Percentiles rank a stretch among this genome's conserved stretches.
Conservation (phyloP, 2,797 vertebrate species). For the Paguma larvata region DNA sequence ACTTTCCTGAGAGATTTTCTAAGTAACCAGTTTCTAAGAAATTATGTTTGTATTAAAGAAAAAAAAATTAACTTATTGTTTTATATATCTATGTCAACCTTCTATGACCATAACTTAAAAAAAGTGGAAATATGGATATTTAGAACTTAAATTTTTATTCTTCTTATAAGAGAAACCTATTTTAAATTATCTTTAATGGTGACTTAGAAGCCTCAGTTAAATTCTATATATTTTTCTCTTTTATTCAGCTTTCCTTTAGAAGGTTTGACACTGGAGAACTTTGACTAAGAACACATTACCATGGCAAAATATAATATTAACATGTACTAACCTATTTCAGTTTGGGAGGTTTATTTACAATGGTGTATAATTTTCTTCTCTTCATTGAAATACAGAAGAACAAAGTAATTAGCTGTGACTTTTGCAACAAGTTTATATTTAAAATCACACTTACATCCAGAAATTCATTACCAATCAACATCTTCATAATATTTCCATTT, state of each 20-base stretch:
- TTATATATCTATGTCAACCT: not conserved
- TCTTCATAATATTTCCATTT: slow-evolving; percentile 42
- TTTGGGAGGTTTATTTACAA: not conserved
- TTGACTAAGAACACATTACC: not conserved
- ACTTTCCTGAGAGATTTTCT: not conserved
- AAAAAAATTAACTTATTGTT: not conserved
- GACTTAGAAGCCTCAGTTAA: not conserved
- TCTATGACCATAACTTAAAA: not conserved
- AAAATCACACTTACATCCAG: slow-evolving; percentile 1
- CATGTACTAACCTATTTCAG: not conserved
- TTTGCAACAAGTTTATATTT: slow-evolving; percentile 51
- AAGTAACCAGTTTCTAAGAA: not conserved
- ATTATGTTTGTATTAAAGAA: not conserved
- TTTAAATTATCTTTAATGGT: not conserved
- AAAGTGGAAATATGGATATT: not conserved
- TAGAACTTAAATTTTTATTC: not conserved
- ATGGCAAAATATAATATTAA: not conserved
- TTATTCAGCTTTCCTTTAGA: not conserved
- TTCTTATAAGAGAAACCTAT: not conserved
- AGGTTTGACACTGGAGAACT: not conserved
- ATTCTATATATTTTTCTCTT: not conserved
- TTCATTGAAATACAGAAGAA: not conserved
- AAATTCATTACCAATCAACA: not conserved
- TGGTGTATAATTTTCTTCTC: not conserved
- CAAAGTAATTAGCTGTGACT: not conserved